These are phyloP conservation scores for Mobula birostris DNA, from an alignment of 2,113 vertebrate genomes.

Conservation along the genomic window DNA sequence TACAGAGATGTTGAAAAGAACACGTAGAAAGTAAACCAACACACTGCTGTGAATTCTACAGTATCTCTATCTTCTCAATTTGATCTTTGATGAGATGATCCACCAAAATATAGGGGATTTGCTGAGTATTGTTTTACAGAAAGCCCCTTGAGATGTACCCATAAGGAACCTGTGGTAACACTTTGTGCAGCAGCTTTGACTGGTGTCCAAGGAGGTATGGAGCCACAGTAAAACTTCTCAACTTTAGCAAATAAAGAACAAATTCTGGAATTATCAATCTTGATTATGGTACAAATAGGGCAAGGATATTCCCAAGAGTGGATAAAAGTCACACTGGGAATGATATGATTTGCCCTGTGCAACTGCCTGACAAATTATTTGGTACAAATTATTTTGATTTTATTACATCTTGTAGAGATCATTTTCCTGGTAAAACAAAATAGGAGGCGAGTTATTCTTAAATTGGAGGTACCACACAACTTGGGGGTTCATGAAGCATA, in stretches of 20 bases:
- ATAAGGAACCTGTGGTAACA: neutral
- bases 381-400: neutral
- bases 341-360: neutral
- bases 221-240: neutral
- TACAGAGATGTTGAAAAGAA: neutral
- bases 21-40: neutral
- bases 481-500: neutral
- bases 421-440: neutral
- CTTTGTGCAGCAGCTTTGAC: neutral
- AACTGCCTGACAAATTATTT: neutral
- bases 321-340: neutral
- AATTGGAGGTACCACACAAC: neutral
- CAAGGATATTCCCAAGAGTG: neutral
- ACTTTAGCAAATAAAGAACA: neutral
- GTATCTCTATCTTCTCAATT: neutral
- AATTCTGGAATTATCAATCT: neutral
- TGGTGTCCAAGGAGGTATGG: neutral
- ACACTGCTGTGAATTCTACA: neutral
- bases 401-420: neutral
- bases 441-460: neutral
- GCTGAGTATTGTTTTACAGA: neutral
- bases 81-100: neutral
- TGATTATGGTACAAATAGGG: neutral
- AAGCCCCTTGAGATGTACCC: neutral
- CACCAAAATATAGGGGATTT: neutral